Evolutionary conservation across 2,888 invertebrate genomes (phyloP), one percentile per base, ranked within the genome.

Genomic region (Serripes groenlandicus): DNA sequence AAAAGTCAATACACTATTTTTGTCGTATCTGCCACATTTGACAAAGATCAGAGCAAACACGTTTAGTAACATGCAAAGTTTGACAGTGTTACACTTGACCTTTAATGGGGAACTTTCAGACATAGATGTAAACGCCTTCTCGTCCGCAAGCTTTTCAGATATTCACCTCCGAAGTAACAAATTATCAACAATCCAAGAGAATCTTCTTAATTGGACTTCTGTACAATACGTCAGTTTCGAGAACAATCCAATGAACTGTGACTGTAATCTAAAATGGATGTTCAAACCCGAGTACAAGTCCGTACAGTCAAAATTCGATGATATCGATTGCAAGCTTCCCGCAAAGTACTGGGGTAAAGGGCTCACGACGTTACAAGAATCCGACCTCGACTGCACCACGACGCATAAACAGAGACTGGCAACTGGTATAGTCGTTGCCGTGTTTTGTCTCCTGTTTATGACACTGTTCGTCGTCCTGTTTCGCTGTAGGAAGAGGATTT

Each of bases 221-320:
- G 28, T 85, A 52, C 37, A 62, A 1, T 34, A 21, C 11, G 52
- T 85, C 7, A 35, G n/a, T 21, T 0, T 85, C 1, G 60, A 35
- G 37, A 28, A 37, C 1, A 81, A 75, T 71, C 81, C 78, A 1
- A 42, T 85, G 11, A 58, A 70, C 32, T 85, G 85, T 70, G 81
- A 85, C 52, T 85, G 85, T 37, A 72, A 74, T 7, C 21, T 78
- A 3, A 68, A 32, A 3, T 85, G 85, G 85, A 78, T 81, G 73
- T 49, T 69, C 30, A 69, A 42, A 23, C 70, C 77, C 34, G 79
- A 70, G 21, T 69, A 74, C 52, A 79, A 76, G 7, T 73, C 56
- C 21, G 60, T 75, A 23, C 77, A 68, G 52, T 9, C 32, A 11
- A 80, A 37, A 23, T 78, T 84, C 60, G 35, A 60, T n/a, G 18